phyloP scores from a whole-genome alignment of 2,113 vertebrate genomes.

The Scophthalmus maximus region DNA sequence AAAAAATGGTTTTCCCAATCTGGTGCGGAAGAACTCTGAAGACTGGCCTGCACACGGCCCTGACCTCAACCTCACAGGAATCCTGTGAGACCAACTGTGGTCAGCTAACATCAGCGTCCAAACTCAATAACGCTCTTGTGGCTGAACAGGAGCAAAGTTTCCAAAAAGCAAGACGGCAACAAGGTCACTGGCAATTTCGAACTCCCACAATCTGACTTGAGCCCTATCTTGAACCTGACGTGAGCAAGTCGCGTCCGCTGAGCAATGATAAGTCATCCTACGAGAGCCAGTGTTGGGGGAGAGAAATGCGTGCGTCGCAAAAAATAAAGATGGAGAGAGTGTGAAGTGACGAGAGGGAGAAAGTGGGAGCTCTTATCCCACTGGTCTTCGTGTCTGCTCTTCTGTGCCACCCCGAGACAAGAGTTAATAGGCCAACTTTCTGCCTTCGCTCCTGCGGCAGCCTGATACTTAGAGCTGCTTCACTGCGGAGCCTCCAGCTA shows the following conservation, averaged over 20 bases:
- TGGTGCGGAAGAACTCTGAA: background rate
- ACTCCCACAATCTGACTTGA: slow-evolving; percentile 8
- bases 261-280: background rate
- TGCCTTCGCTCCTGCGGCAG: slow-evolving; percentile 61
- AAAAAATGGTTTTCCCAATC: slow-evolving; percentile 16
- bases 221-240: slow-evolving; percentile 10
- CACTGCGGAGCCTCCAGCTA: slow-evolving; percentile 69
- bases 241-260: background rate
- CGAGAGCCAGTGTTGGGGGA: slow-evolving; percentile 1
- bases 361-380: slow-evolving; percentile 49
- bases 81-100: slow-evolving; percentile 1
- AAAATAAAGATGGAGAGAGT: slow-evolving; percentile 8
- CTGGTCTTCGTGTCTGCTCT: slow-evolving; percentile 43
- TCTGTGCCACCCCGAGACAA: slow-evolving; percentile 47
- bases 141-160: slow-evolving; percentile 28
- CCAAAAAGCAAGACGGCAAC: slow-evolving; percentile 1
- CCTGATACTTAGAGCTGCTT: slow-evolving; percentile 53
- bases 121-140: slow-evolving; percentile 18
- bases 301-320: background rate
- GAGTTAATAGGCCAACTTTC: slow-evolving; percentile 65
- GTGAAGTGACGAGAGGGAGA: slow-evolving; percentile 22
- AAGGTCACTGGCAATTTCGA: slow-evolving; percentile 8
- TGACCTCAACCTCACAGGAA: slow-evolving; percentile 49
- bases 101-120: slow-evolving; percentile 18
- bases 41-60: slow-evolving; percentile 11